phyloP scores from a whole-genome alignment of 1,140 invertebrate species.

The Diorhabda carinulata region DNA sequence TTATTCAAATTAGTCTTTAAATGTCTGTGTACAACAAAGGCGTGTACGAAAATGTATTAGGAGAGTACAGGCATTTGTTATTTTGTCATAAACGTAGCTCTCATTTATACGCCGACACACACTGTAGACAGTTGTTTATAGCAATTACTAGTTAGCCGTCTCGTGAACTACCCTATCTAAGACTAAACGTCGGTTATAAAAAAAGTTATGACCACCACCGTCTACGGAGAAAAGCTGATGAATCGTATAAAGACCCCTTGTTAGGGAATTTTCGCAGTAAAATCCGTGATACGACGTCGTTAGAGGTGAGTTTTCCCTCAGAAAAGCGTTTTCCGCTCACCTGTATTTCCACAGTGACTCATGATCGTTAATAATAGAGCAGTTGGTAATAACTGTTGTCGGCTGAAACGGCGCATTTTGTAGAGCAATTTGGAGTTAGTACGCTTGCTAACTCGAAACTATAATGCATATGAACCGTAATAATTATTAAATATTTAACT shows the following conservation, averaged over 20 bases:
- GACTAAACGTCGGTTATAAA: background rate
- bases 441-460: slow-evolving; percentile 21
- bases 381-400: slow-evolving; percentile 25
- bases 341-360: slow-evolving; percentile 28
- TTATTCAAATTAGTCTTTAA: too few species aligned
- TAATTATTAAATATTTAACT: slow-evolving; percentile 17
- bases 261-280: slow-evolving; percentile 15
- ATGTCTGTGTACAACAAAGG: too few species aligned
- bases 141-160: background rate
- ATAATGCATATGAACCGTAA: slow-evolving; percentile 8
- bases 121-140: background rate
- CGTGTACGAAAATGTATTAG: too few species aligned
- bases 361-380: slow-evolving; percentile 27
- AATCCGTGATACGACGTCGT: slow-evolving; percentile 19
- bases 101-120: background rate
- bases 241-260: slow-evolving; percentile 16
- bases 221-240: slow-evolving; percentile 16
- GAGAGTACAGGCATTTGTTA: slow-evolving; percentile 34
- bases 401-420: slow-evolving; percentile 20
- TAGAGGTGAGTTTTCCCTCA: background rate
- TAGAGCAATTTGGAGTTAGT: slow-evolving; percentile 24
- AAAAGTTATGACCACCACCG: slow-evolving; percentile 9
- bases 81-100: too few species aligned
- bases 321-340: slow-evolving; percentile 16
- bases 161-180: background rate